Evolutionary conservation across 2,888 invertebrate species (phyloP).

Genomic region (Acrobasis consociella): DNA sequence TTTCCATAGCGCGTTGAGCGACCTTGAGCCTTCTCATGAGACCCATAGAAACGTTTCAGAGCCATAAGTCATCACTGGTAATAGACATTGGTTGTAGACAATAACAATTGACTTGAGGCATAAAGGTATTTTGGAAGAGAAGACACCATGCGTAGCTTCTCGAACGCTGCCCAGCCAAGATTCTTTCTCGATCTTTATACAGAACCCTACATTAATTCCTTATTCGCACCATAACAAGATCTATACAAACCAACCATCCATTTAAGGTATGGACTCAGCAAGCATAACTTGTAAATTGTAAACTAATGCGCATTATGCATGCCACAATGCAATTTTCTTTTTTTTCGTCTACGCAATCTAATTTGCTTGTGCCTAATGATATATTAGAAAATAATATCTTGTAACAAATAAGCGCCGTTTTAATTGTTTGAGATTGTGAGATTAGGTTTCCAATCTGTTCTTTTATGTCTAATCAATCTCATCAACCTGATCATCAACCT

Average conservation of each 20-base stretch:
- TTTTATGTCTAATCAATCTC: neutral
- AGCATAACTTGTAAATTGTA: slow-evolving; percentile 17
- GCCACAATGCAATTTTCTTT: slow-evolving; percentile 18
- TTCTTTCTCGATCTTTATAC: too few relatives aligned
- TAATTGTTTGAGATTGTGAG: neutral
- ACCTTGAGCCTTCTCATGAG: too few relatives aligned
- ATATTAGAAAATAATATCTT: slow-evolving; percentile 5
- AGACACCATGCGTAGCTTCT: too few relatives aligned
- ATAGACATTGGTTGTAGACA: too few relatives aligned
- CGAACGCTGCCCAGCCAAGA: too few relatives aligned
- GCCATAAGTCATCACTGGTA: too few relatives aligned
- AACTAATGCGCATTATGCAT: slow-evolving; percentile 19
- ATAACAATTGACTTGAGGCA: too few relatives aligned
- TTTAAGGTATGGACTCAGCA: slow-evolving; percentile 20
- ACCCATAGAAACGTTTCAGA: too few relatives aligned
- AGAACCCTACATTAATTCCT: neutral
- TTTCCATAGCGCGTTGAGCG: too few relatives aligned
- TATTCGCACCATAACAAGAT: neutral
- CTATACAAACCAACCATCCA: slow-evolving; percentile 11
- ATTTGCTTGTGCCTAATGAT: slow-evolving; percentile 12
- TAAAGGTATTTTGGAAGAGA: too few relatives aligned
- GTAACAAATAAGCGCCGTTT: neutral
- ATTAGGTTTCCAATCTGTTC: neutral
- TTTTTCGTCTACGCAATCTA: slow-evolving; percentile 12
- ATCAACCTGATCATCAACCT: too few relatives aligned